Conservation (phyloP, 2,888 invertebrate species). For the Romanomermis culicivorax region DNA sequence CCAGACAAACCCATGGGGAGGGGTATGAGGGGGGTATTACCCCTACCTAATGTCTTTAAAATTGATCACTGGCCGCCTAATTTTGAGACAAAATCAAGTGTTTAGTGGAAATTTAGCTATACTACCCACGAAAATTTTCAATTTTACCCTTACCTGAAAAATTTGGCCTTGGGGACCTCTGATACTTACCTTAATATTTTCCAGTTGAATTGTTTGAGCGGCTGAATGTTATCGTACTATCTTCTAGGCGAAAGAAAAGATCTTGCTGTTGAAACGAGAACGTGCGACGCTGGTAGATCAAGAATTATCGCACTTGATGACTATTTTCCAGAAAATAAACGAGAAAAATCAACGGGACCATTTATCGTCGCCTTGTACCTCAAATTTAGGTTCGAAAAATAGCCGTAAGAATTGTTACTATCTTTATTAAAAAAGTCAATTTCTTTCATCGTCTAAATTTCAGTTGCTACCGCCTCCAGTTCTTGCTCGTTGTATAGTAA, state of each 20-base stretch:
- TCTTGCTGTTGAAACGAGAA: conserved; percentile 82
- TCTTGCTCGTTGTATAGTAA: conserved; percentile 45
- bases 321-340: conserved; percentile 45
- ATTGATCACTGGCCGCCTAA: no score
- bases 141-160: no score
- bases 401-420: conserved; percentile 57
- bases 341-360: conserved; percentile 40
- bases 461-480: conserved; percentile 21
- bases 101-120: no score
- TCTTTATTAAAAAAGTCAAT: conserved; percentile 2
- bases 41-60: no score
- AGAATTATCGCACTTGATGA: conserved; percentile 78
- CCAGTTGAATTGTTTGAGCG: no score
- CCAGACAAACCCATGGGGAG: no score
- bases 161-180: no score
- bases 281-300: conserved; percentile 75
- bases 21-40: no score
- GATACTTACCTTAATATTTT: no score
- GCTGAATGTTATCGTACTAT: no score
- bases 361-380: not conserved
- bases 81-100: no score
- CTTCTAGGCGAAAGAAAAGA: conserved; percentile 76
- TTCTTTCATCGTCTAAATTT: conserved; percentile 10
- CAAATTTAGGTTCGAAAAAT: conserved; percentile 48
- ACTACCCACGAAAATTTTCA: no score